Conservation (phyloP, 2,888 invertebrate species). For the Agrochola lychnidis region DNA sequence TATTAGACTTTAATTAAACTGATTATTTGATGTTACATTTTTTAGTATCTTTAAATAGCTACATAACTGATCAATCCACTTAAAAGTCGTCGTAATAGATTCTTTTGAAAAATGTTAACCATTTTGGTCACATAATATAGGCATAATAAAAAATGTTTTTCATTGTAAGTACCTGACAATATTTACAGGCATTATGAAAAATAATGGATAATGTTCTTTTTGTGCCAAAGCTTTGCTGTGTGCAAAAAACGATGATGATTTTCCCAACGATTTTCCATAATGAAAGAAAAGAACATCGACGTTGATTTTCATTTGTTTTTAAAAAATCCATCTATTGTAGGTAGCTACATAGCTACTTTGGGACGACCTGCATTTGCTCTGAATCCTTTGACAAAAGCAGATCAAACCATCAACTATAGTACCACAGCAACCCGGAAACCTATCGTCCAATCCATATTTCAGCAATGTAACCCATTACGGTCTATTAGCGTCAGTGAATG, state of each 20-base stretch:
- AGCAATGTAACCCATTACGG: conserved; percentile 74
- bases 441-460: conserved; percentile 75
- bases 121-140: not conserved
- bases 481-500: conserved; percentile 81
- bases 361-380: not conserved
- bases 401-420: not conserved
- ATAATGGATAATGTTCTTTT: not conserved
- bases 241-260: not conserved
- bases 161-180: too few species aligned
- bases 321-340: too few species aligned
- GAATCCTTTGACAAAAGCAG: conserved; percentile 5
- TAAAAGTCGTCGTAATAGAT: not conserved
- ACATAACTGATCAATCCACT: not conserved
- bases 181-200: not conserved
- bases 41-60: conserved; percentile 15
- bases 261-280: not conserved
- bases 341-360: not conserved
- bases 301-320: conserved; percentile 5
- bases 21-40: conserved; percentile 24
- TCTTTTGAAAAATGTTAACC: not conserved
- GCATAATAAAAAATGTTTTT: not conserved
- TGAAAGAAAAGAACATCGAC: not conserved
- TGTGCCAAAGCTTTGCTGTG: not conserved
- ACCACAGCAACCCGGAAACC: conserved; percentile 70
- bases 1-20: conserved; percentile 41